phyloP scores from a whole-genome alignment of 2,888 invertebrate genomes.

The Ceramica pisi region DNA sequence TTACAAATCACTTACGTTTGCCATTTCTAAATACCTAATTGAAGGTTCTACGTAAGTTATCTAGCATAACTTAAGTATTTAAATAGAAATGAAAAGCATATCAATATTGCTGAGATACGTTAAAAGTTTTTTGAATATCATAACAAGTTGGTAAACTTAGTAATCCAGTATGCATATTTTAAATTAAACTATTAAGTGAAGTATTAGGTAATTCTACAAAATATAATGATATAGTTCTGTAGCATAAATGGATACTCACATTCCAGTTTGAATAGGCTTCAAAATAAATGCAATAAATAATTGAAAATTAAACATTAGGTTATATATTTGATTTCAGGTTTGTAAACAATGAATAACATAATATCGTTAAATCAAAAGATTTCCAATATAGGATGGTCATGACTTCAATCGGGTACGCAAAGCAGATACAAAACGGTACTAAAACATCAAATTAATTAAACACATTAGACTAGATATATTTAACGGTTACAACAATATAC shows the following conservation, averaged over 20 bases:
- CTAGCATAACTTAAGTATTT: not conserved
- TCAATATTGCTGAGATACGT: not conserved
- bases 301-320: no score
- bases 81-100: not conserved
- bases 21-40: slow-evolving; percentile 3
- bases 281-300: no score
- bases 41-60: slow-evolving; percentile 1
- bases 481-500: slow-evolving; percentile 43
- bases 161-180: no score
- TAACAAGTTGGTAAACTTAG: not conserved
- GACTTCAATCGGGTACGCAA: not conserved
- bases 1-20: slow-evolving; percentile 14
- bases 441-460: slow-evolving; percentile 34
- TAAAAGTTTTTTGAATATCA: not conserved
- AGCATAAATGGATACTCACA: not conserved
- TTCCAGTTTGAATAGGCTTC: not conserved
- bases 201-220: not conserved
- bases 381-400: not conserved
- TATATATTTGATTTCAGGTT: no score
- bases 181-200: no score
- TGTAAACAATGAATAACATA: no score
- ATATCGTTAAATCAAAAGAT: not conserved
- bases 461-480: slow-evolving; percentile 62
- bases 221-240: not conserved
- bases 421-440: not conserved